phyloP scores from a whole-genome alignment of 2,113 vertebrate species.

The Oncorhynchus keta region DNA sequence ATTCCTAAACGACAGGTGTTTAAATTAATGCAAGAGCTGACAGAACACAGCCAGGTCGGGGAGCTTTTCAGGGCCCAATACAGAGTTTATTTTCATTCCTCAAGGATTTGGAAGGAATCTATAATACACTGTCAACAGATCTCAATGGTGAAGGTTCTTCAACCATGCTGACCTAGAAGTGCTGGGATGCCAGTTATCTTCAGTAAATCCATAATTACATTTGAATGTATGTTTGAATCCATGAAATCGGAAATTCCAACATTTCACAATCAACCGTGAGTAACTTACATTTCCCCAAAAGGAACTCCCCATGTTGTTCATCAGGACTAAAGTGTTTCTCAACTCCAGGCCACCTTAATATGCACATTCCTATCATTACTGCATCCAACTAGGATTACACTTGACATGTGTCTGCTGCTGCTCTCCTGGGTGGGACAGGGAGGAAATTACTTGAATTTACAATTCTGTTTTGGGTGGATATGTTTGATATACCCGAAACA shows the following conservation, averaged over 20 bases:
- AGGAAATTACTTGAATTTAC: neutral
- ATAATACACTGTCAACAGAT: constrained; percentile 18
- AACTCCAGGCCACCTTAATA: neutral
- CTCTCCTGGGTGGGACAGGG: neutral
- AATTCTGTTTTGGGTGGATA: neutral
- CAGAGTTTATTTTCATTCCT: constrained; percentile 14
- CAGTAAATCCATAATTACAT: neutral
- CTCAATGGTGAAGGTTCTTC: neutral
- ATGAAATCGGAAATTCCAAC: neutral
- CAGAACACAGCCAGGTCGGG: constrained; percentile 24
- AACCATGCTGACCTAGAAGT: neutral
- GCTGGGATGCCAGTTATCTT: neutral
- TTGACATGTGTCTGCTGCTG: neutral
- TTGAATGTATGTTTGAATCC: neutral
- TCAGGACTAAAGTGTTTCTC: neutral
- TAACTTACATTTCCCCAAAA: neutral
- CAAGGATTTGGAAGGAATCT: constrained; percentile 9
- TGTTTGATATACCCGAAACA: neutral
- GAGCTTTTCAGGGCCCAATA: neutral
- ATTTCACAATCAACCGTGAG: neutral
- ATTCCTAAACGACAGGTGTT: constrained; percentile 81
- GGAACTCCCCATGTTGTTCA: neutral
- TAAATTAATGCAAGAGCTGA: constrained; percentile 67
- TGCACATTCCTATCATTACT: constrained; percentile 4
- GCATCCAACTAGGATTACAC: neutral